phyloP scores from a whole-genome alignment of 2,888 invertebrate species.

The Protophormia terraenovae region DNA sequence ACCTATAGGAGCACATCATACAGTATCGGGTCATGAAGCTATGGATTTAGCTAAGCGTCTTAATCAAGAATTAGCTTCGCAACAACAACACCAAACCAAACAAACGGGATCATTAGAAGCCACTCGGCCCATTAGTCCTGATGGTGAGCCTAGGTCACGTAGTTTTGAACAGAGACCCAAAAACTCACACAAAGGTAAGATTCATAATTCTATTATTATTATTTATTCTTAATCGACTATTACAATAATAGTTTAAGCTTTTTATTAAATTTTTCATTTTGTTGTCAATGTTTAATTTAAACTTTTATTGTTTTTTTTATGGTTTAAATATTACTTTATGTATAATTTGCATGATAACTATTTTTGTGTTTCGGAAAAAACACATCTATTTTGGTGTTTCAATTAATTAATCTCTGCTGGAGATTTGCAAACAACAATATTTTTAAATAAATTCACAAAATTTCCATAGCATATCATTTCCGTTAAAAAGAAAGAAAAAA shows the following conservation, averaged over 20 bases:
- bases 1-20: constrained; percentile 86
- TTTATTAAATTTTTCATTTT: constrained; percentile 32
- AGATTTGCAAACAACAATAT: neutral
- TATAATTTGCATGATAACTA: constrained; percentile 62
- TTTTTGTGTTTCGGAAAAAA: constrained; percentile 9
- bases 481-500: neutral
- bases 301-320: neutral
- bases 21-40: constrained; percentile 91
- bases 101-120: constrained; percentile 75
- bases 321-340: neutral
- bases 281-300: constrained; percentile 33
- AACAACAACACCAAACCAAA: constrained; percentile 76
- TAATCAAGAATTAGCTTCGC: constrained; percentile 84
- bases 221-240: constrained; percentile 23
- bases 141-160: constrained; percentile 85
- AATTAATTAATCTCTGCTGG: neutral
- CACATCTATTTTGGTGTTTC: neutral
- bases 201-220: neutral
- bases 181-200: constrained; percentile 76
- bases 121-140: constrained; percentile 82
- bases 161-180: constrained; percentile 85
- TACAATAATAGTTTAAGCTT: constrained; percentile 49
- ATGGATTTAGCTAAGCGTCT: constrained; percentile 88
- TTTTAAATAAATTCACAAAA: constrained; percentile 45
- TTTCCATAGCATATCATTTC: constrained; percentile 10